Evolutionary conservation across 2,888 invertebrate species (phyloP).

Genomic region (Hypomecis atomaria): DNA sequence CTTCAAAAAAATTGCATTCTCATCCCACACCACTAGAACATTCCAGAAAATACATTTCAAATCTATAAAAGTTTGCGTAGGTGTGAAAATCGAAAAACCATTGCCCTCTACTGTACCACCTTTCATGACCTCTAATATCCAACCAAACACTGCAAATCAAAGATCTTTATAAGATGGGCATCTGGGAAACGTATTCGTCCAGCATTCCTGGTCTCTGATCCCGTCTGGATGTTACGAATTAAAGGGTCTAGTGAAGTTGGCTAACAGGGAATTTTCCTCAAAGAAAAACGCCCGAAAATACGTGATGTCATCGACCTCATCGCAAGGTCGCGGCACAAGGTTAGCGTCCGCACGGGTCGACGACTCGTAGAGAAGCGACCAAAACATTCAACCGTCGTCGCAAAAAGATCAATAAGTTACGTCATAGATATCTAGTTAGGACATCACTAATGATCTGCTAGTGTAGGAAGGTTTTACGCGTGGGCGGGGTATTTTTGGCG

Average conservation of each 20-base stretch:
- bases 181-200: conserved; percentile 49
- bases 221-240: background rate
- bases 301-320: conserved; percentile 62
- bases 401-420: conserved; percentile 43
- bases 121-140: conserved; percentile 41
- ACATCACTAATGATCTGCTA: conserved; percentile 24
- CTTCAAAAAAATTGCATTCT: conserved; percentile 17
- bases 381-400: conserved; percentile 56
- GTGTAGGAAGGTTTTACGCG: conserved; percentile 21
- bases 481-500: conserved; percentile 15
- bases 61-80: conserved; percentile 50
- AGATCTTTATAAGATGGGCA: conserved; percentile 4
- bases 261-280: conserved; percentile 68
- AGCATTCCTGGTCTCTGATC: conserved; percentile 47
- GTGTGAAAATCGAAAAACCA: conserved; percentile 59
- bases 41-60: conserved; percentile 43
- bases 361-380: conserved; percentile 49
- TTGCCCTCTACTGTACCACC: conserved; percentile 63
- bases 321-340: conserved; percentile 75
- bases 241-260: conserved; percentile 44
- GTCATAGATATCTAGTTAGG: conserved; percentile 41
- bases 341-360: conserved; percentile 62
- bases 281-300: conserved; percentile 78
- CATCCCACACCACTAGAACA: conserved; percentile 33
- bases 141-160: background rate